Evolutionary conservation across 2,888 invertebrate species (phyloP), one percentile per base, ranked within the genome.

Genomic region (Brassicogethes aeneus): DNA sequence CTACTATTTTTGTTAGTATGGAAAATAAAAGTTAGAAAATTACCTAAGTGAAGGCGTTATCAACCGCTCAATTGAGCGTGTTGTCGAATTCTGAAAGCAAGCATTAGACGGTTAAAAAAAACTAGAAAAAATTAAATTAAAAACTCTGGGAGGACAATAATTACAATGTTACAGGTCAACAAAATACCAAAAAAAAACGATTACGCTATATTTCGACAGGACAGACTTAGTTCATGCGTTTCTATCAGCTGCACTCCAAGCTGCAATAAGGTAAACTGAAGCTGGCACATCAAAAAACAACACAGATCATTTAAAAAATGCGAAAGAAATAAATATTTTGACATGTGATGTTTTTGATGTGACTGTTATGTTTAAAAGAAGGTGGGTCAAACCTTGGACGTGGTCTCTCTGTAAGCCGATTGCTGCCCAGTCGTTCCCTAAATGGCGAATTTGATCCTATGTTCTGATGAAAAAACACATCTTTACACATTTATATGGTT

Each of bases 401-500:
- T 45, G 77, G 76, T 60, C 81, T 77, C 68, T 91, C 90, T 52
- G 85, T 82, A 60, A 89, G 74, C 45, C 90, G 80, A 65, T 88
- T 90, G 73, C 89, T 90, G 66, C 90, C 90, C 52, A 90, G 76
- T 49, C 91, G 80, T 71, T 91, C 92, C 64, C 91, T 77, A 75
- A 89, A 90, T 57, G 89, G 88, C 55, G 88, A 89, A 71, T 80
- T 86, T 46, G 74, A 72, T 42, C 72, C 73, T 56, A 71, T 73
- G 58, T 72, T 75, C 77, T 77, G 75, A 52, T 23, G 23, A 10
- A 23, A 7, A 23, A 23, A 23, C 5, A 5, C 23, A 23, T 23
- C 5, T 23, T 23, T 10, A 23, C 23, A 62, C 49, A 12, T 32
- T 32, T 32, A 32, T 47, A 59, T 17, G 44, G 35, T 15, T 10